Evolutionary conservation across 1,140 invertebrate genomes (phyloP), one percentile per base, ranked within the genome.

Genomic region (Littorina saxatilis): DNA sequence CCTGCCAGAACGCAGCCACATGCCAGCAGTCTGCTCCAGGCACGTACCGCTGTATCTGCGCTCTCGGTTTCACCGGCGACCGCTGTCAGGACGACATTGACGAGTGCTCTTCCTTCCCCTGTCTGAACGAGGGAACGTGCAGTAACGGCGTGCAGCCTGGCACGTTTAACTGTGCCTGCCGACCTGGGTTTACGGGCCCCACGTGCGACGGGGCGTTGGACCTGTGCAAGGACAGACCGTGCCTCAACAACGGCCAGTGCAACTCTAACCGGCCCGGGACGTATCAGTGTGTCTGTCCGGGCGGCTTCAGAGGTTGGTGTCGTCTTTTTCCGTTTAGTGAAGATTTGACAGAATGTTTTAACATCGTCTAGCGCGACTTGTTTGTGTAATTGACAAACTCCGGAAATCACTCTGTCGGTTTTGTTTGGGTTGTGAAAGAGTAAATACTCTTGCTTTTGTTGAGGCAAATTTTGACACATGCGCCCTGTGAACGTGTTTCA

Each of bases 81-180:
- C 94, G 95, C 82, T 99, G 99, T 92, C 97, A 99, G 91, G 94
- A 95, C 1, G 97, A 98, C 87, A 96, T 98, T 70, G 98, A 98
- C 92, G 98, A 90, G 81, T 90, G 89, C 78, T 20, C 68, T 0
- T 87, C 87, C 0, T 83, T 85, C 81, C 97, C 98, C 0, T 99
- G 99, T 92, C 92, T 98, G 1, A 93, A 99, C 20, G 96, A 96
- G 17, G 96, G 98, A 0, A 97, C 97, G 91, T 92, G 91, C 92
- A 98, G 98, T 0, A 98, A 99, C 93, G 93, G 99, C 80, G 94
- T 98, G 0, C 29, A 20, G 50, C 78, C 66, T 11, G 96, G 96
- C 77, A 97, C 99, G 89, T 99, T 98, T 92, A 95, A 93, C 55
- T 98, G 97, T 91, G 92, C 98, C 97, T 99, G 98, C 92, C 98